These are phyloP conservation scores for Yasuhikotakia modesta DNA, from an alignment of 2,797 vertebrate genomes.

Conservation along the genomic window DNA sequence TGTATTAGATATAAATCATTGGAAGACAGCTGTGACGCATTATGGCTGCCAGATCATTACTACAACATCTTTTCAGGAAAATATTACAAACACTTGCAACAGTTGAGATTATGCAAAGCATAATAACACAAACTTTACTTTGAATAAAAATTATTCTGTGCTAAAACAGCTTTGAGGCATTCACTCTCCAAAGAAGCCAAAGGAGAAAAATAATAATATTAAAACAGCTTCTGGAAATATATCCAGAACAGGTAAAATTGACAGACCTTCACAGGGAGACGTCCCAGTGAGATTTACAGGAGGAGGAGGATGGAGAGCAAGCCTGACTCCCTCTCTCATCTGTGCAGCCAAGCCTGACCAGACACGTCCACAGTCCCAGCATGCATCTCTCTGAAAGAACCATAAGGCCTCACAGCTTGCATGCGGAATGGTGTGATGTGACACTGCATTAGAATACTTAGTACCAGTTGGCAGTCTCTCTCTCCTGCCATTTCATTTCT, in stretches of 20 bases:
- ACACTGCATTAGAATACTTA: constrained; percentile 60
- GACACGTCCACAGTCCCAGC: constrained; percentile 43
- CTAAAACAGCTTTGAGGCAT: neutral
- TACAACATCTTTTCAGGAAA: constrained; percentile 17
- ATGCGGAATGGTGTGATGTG: constrained; percentile 58
- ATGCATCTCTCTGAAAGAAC: constrained; percentile 55
- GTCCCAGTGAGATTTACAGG: constrained; percentile 22
- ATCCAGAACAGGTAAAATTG: constrained; percentile 23
- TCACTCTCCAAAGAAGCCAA: neutral
- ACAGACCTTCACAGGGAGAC: constrained; percentile 30
- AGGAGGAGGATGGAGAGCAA: constrained; percentile 32
- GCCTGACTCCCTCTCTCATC: constrained; percentile 45
- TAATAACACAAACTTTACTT: neutral
- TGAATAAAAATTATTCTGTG: neutral
- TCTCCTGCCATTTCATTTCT: constrained; percentile 45
- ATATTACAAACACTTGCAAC: neutral
- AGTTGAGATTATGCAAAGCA: neutral
- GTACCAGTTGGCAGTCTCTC: constrained; percentile 49
- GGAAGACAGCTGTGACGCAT: constrained; percentile 34
- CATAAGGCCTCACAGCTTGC: constrained; percentile 67
- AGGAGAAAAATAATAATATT: neutral
- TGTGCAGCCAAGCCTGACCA: constrained; percentile 54
- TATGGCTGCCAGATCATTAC: neutral
- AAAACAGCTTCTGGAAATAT: constrained; percentile 17
- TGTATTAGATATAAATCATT: neutral